Percentiles rank a stretch among this genome's conserved stretches.
These are phyloP conservation scores for Numenius arquata DNA, from an alignment of 2,113 vertebrate species.

Conservation along the genomic window DNA sequence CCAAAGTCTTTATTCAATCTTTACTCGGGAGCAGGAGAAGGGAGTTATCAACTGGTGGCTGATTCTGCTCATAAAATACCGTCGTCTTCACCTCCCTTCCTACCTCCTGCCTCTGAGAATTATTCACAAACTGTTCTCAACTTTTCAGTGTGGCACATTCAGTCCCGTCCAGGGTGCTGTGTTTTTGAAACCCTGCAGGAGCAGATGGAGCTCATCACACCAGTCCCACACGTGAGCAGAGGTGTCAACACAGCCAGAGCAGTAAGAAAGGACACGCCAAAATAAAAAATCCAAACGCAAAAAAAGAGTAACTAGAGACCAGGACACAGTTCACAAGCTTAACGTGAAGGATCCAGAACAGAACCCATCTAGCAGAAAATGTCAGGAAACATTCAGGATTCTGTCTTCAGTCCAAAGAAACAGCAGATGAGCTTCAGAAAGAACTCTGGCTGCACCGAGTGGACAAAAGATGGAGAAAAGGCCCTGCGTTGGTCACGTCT, in stretches of 20 bases:
- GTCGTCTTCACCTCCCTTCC: neutral
- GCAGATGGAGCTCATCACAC: neutral
- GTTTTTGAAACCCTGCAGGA: neutral
- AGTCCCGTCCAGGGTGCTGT: neutral
- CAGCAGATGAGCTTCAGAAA: neutral
- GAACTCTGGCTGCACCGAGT: neutral
- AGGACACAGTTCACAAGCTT: neutral
- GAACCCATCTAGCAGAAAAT: neutral
- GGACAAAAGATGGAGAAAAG: neutral
- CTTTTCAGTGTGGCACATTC: neutral
- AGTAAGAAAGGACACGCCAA: neutral
- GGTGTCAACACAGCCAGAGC: neutral
- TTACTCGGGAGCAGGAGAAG: neutral
- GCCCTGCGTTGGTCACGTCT: neutral
- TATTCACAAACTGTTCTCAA: neutral
- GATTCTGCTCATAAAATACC: neutral
- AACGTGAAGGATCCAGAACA: neutral
- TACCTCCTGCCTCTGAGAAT: neutral
- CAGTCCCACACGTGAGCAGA: neutral
- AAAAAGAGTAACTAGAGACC: neutral
- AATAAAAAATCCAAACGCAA: neutral
- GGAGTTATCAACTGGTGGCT: neutral
- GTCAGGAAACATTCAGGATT: neutral
- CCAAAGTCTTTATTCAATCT: neutral
- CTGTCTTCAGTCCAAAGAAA: neutral